Evolutionary conservation across 1,140 invertebrate genomes (phyloP), one percentile per base, ranked within the genome.

Genomic region (Drosophila tropicalis): DNA sequence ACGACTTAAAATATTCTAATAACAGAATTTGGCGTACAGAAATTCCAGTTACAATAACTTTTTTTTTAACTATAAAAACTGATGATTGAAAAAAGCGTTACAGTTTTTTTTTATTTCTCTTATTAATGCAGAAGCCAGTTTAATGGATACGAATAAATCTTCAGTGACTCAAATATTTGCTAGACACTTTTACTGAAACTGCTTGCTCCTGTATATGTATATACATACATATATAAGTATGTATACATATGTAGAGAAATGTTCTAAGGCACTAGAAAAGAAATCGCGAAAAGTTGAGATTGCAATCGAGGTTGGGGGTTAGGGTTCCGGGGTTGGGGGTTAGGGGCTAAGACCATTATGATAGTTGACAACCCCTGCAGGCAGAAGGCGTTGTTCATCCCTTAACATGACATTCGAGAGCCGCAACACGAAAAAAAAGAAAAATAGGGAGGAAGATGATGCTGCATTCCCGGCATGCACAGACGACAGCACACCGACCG

Each of bases 221-320:
- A 44, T 1, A 44, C 7, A 44, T 44, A 15, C 6, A 44, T 17
- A 5, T 15, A 17, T 44, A 12, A 4, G 3, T 41, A 15, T 41
- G 4, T 47, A 36, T 36, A 12, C 10, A 12, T 12, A 36, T 36
- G 44, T 51, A 51, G 44, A 51, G 44, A 51, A 51, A 51, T 22
- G 17, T 51, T 51, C 44, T 22, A 51, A 12, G 22, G 44, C 17
- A 51, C 44, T 51, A 51, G 44, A 51, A 51, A 51, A 51, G 44
- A 51, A 51, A 51, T 51, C 44, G 44, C 44, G 44, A 51, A 51
- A 51, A 51, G 44, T 51, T 51, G 44, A 51, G 44, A 51, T 51
- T 63, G 25, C 25, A 57, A 67, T 29, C 61, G n/a, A n/a, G 44
- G 17, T 19, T 9, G 17, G 9, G 44, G 22, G 19, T 34, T 39